Percentiles rank a stretch among this genome's conserved stretches.
Evolutionary conservation across 2,888 invertebrate species (phyloP).

Genomic region (Patella depressa): DNA sequence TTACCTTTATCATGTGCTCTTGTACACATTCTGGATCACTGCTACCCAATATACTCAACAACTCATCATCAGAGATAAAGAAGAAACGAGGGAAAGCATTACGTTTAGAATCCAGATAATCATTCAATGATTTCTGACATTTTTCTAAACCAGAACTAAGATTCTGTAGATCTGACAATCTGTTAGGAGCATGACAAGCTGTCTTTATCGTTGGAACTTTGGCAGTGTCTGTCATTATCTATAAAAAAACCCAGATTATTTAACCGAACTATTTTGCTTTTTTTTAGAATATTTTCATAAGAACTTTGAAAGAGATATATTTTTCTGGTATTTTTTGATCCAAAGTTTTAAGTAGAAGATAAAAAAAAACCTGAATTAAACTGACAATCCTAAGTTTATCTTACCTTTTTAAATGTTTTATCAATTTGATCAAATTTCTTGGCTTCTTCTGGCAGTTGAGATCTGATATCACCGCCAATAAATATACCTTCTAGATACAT

Average conservation of each 20-base stretch:
- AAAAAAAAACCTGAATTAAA: no score
- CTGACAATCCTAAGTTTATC: not conserved
- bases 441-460: slow-evolving; percentile 90
- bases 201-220: slow-evolving; percentile 85
- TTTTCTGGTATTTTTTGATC: no score
- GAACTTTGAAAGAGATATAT: no score
- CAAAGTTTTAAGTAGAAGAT: no score
- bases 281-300: not conserved
- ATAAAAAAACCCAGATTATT: slow-evolving; percentile 34
- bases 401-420: slow-evolving; percentile 81
- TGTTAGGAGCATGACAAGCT: slow-evolving; percentile 82
- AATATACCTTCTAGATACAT: slow-evolving; percentile 93
- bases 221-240: slow-evolving; percentile 88
- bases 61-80: slow-evolving; percentile 93
- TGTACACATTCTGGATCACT: slow-evolving; percentile 88
- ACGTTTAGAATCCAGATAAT: slow-evolving; percentile 89
- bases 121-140: slow-evolving; percentile 92
- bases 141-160: slow-evolving; percentile 84
- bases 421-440: slow-evolving; percentile 92
- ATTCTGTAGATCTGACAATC: slow-evolving; percentile 82
- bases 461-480: slow-evolving; percentile 88
- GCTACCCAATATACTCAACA: slow-evolving; percentile 89
- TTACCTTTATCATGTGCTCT: slow-evolving; percentile 91
- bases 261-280: not conserved
- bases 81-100: slow-evolving; percentile 91